Conservation (phyloP, 2,888 invertebrate genomes). For the Leptopilina syphax region DNA sequence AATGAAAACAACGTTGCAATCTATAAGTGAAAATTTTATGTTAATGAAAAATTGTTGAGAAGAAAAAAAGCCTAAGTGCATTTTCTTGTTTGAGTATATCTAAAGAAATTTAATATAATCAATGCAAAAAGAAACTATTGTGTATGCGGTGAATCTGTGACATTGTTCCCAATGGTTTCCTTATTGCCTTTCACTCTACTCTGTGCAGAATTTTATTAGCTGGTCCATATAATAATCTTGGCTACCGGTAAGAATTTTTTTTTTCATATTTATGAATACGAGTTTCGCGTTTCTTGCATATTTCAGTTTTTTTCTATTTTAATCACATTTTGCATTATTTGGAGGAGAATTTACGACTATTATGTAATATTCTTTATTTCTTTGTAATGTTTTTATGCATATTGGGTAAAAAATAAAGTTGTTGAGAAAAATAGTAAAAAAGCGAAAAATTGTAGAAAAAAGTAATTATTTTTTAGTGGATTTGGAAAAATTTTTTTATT, state of each 20-base stretch:
- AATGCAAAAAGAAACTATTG: conserved; percentile 6
- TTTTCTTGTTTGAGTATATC: background rate
- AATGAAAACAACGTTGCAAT: background rate
- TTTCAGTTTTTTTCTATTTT: background rate
- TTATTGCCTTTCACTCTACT: conserved; percentile 30
- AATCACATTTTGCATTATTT: too few relatives aligned
- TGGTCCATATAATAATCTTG: conserved; percentile 19
- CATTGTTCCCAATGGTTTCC: conserved; percentile 27
- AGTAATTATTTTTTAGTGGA: too few relatives aligned
- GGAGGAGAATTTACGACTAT: too few relatives aligned
- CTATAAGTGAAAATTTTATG: too few relatives aligned
- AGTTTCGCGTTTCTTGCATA: conserved; percentile 10
- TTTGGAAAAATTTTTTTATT: too few relatives aligned
- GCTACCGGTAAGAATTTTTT: conserved; percentile 20
- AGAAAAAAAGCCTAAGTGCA: background rate
- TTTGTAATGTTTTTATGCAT: too few relatives aligned
- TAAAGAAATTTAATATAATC: background rate
- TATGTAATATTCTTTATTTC: too few relatives aligned
- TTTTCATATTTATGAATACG: background rate
- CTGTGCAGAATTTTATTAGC: conserved; percentile 6
- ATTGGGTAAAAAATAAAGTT: too few relatives aligned
- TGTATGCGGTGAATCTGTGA: conserved; percentile 27
- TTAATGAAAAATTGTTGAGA: background rate
- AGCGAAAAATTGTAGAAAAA: too few relatives aligned
- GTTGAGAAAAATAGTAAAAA: too few relatives aligned